phyloP scores from a whole-genome alignment of 2,113 vertebrate genomes.

The Vulpes ferrilata region DNA sequence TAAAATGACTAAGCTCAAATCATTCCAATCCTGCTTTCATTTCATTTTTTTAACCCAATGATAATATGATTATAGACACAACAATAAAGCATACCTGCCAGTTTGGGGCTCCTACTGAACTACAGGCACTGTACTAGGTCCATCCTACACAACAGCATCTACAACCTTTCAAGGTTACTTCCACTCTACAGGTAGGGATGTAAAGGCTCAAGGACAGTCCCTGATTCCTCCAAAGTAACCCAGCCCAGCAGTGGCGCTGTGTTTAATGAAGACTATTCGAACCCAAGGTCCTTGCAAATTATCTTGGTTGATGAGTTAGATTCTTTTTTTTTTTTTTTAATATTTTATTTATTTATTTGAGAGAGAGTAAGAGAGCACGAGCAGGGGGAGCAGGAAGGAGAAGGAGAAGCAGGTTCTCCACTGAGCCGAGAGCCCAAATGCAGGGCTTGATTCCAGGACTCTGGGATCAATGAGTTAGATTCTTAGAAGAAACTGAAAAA shows the following conservation, averaged over 20 bases:
- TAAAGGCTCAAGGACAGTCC: not conserved
- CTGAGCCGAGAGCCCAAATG: no score
- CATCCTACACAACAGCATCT: rapidly evolving
- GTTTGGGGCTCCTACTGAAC: not conserved
- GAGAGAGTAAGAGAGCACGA: no score
- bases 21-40: not conserved
- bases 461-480: not conserved
- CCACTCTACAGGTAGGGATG: not conserved
- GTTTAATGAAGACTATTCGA: no score
- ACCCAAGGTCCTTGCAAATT: not conserved
- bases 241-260: not conserved
- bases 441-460: no score
- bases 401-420: no score
- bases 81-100: not conserved
- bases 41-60: not conserved
- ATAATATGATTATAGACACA: not conserved
- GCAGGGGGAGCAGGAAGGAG: no score
- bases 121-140: not conserved
- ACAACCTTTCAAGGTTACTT: not conserved
- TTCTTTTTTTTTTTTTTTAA: not conserved
- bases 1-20: not conserved
- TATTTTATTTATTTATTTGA: no score
- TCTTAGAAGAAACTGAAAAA: not conserved
- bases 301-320: not conserved
- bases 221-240: no score